A percentile compares a stretch with the other conserved stretches of the same genome.
Evolutionary conservation across 2,888 invertebrate species (phyloP).

Genomic region (Heliconius sara): DNA sequence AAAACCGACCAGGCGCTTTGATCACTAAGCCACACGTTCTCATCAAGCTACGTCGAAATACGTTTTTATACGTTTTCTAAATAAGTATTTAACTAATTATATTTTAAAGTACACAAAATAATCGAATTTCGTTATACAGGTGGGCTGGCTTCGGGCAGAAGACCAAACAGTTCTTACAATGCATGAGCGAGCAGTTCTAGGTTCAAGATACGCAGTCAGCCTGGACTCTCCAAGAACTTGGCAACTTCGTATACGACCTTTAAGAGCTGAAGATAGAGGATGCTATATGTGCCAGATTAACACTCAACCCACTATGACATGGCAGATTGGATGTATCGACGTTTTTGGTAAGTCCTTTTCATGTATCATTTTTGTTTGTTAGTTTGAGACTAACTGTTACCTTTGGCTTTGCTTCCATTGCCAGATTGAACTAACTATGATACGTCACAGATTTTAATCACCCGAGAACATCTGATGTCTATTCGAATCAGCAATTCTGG

Average conservation of each 20-base stretch:
- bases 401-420: no score
- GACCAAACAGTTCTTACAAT: conserved; percentile 95
- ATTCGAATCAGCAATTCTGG: no score
- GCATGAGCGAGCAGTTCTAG: conserved; percentile 93
- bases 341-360: conserved; percentile 88
- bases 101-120: not conserved
- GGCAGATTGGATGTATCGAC: conserved; percentile 93
- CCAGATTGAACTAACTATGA: no score
- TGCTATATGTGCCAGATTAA: conserved; percentile 97
- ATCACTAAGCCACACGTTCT: no score
- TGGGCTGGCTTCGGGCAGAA: conserved; percentile 94
- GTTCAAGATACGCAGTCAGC: conserved; percentile 91
- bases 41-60: no score
- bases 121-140: conserved; percentile 79
- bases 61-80: no score
- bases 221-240: conserved; percentile 93
- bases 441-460: no score
- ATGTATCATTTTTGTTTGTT: not conserved
- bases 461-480: no score
- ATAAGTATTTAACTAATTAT: no score
- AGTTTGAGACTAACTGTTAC: no score
- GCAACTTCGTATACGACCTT: conserved; percentile 92
- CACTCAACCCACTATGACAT: conserved; percentile 92
- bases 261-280: conserved; percentile 92
- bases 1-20: no score